phyloP scores from a whole-genome alignment of 2,113 vertebrate species.

The Aix galericulata region DNA sequence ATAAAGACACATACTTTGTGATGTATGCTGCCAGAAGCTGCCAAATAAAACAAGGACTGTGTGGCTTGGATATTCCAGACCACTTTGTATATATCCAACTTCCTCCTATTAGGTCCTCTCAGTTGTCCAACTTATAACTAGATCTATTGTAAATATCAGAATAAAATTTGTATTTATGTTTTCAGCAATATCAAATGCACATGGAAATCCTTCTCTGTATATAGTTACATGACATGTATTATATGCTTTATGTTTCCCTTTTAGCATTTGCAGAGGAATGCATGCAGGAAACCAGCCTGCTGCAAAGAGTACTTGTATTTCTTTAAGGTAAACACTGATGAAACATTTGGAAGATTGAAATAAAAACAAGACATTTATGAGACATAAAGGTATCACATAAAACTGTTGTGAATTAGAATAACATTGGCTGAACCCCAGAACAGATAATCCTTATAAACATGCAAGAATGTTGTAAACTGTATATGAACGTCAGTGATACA shows the following conservation, averaged over 20 bases:
- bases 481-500: conserved; percentile 70
- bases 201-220: conserved; percentile 37
- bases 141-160: conserved; percentile 35
- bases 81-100: background rate
- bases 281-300: conserved; percentile 34
- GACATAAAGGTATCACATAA: conserved; percentile 69
- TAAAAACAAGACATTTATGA: conserved; percentile 72
- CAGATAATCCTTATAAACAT: conserved; percentile 73
- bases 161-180: conserved; percentile 37
- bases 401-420: conserved; percentile 70
- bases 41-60: conserved; percentile 59
- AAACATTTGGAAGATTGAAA: conserved; percentile 60
- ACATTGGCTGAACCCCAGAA: conserved; percentile 66
- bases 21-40: conserved; percentile 32
- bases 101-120: conserved; percentile 1
- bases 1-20: conserved; percentile 47
- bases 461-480: conserved; percentile 69
- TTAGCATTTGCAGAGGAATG: conserved; percentile 14
- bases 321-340: conserved; percentile 62
- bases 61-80: background rate
- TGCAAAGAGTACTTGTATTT: conserved; percentile 37
- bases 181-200: conserved; percentile 11
- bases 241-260: background rate
- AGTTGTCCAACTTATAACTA: background rate
- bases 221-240: background rate